A percentile compares a stretch with the other conserved stretches of the same genome.
Conservation (phyloP, 1,140 invertebrate species). For the Stegodyphus mimosarum region DNA sequence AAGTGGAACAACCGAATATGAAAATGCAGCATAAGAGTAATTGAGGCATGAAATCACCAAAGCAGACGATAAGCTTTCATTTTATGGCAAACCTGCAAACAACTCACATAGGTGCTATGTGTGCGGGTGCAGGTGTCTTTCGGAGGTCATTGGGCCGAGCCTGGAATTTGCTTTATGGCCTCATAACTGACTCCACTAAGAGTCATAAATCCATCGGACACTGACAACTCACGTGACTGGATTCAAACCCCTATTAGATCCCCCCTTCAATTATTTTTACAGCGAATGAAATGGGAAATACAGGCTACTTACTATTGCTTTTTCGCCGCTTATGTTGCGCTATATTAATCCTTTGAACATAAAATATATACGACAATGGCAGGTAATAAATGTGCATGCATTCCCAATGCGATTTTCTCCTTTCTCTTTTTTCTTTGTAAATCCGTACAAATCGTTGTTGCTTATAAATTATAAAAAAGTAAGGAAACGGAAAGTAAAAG, state of each 20-base stretch:
- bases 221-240: slow-evolving; percentile 43
- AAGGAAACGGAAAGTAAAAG: too few relatives aligned
- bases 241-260: not conserved
- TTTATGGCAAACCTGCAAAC: not conserved
- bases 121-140: slow-evolving; percentile 32
- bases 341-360: too few relatives aligned
- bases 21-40: not conserved
- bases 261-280: slow-evolving; percentile 43
- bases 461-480: too few relatives aligned
- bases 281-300: not conserved
- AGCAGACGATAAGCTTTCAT: not conserved
- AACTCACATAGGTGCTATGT: slow-evolving; percentile 22
- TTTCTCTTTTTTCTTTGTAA: too few relatives aligned
- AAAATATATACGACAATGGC: too few relatives aligned
- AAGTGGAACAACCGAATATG: not conserved
- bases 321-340: too few relatives aligned
- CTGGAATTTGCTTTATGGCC: slow-evolving; percentile 57
- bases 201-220: slow-evolving; percentile 53
- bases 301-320: too few relatives aligned
- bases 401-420: too few relatives aligned
- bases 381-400: too few relatives aligned
- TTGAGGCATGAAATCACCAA: not conserved
- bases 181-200: slow-evolving; percentile 48
- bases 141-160: slow-evolving; percentile 47
- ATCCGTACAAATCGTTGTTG: too few relatives aligned